Evolutionary conservation across 2,797 vertebrate species (phyloP), one percentile per base, ranked within the genome.

Genomic region (Decapterus maruadsi): DNA sequence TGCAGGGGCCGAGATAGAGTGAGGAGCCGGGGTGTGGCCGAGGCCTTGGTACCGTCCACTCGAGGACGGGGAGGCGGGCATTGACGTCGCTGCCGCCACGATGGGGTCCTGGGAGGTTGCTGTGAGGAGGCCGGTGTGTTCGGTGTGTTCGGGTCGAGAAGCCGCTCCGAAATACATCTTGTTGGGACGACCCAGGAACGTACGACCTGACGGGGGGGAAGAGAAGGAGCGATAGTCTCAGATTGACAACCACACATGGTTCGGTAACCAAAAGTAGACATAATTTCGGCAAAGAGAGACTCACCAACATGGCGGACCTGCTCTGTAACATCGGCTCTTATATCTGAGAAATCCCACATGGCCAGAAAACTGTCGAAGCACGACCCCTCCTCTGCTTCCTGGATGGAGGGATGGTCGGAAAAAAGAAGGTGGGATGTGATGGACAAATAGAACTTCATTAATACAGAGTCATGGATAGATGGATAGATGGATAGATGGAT

Each of bases 331-430:
- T 97, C 96, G 66, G 96, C 96, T 89, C 95, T 94, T 77, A 97
- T 92, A 75, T 97, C 97, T 56, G 97, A 97, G 85, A 97, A 93
- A 89, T 97, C 97, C 97, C 96, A 97, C 96, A 97, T 97, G 22
- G 96, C 96, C 76, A 97, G 93, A 64, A 97, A 97, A 4, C 96
- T 97, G 88, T 97, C 96, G 20, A 97, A 97, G 77, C 97, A 97
- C 0, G 96, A 96, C 1, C 96, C 97, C 85, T 97, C 96, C 78
- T 97, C 96, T 57, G 96, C 96, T 81, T 97, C 96, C 84, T 97
- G 95, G 40, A 95, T 90, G 0, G 51, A 56, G 1, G 94, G 40
- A 95, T 90, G 0, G 34, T 42, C 1, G 1, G 22, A 48, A 17
- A 11, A 50, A 38, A 11, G 50, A 19, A 6, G 34, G 4, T 5